Base-by-base conservation (phyloP, 2,888 invertebrate genomes). In the Synanthedon andrenaeformis region DNA sequence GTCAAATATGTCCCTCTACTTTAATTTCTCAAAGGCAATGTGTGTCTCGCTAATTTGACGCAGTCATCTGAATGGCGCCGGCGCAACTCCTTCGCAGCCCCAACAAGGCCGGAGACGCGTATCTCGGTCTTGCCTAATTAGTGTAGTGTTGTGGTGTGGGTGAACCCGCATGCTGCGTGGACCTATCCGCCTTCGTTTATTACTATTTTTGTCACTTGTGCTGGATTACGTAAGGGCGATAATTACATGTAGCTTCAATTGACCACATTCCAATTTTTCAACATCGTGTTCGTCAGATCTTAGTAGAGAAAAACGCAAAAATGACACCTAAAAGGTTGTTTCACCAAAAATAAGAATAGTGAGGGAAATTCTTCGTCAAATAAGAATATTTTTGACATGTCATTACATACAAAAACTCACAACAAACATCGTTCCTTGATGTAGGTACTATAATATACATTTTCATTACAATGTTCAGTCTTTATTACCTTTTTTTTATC, bases 81-180 rank as follows among this genome's bases (percentile, higher is more conserved):
- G 71, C 77, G 64, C 56, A 60, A 73, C 81, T 78, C 76, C 79
- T 80, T 74, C 82, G 78, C 82, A 73, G 62, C 62, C 69, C 76
- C 72, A 72, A 76, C 80, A 80, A 74, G 79, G 84, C 74, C 76
- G 72, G 68, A 66, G 70, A 70, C 71, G 70, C 71, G 65, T 65
- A 67, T 67, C 70, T 69, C 67, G 69, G 70, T 65, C 71, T 74
- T 68, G 67, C 85, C 83, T 82, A 84, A 83, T 84, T 82, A 84
- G 79, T 72, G 74, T 61, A 64, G 69, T 66, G 68, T 67, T 61
- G 61, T 65, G 70, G 76, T 81, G 86, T 85, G 86, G 85, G 85
- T 79, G 84, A 76, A 64, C 77, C 76, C 78, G 79, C 79, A 58
- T 62, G 58, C 69, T 65, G 61, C 63, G 65, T 62, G 60, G 64